Percentiles rank a stretch among this genome's conserved stretches.
Evolutionary conservation across 2,797 vertebrate species (phyloP).

Genomic region (Caiman crocodilus): DNA sequence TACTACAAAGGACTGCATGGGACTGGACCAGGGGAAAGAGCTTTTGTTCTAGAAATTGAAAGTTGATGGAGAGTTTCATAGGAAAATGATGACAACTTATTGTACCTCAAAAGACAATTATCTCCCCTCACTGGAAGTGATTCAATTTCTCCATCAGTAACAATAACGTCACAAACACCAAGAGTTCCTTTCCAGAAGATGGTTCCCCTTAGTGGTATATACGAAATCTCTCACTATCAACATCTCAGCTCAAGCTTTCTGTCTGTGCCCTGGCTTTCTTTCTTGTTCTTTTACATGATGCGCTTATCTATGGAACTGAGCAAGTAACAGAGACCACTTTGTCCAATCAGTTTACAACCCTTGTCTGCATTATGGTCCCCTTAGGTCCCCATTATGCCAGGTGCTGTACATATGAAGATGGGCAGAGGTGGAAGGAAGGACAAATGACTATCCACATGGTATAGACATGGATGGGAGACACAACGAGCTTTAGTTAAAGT

Average conservation of each 20-base stretch:
- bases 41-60: conserved; percentile 72
- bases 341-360: rapidly evolving
- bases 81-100: conserved; percentile 72
- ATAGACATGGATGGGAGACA: neutral
- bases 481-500: too few species aligned
- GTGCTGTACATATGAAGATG: rapidly evolving
- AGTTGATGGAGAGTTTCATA: conserved; percentile 73
- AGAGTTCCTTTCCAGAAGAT: conserved; percentile 25
- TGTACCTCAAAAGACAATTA: conserved; percentile 73
- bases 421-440: neutral
- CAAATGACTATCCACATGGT: neutral
- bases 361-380: rapidly evolving
- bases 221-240: neutral
- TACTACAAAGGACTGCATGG: conserved; percentile 14
- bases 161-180: conserved; percentile 39
- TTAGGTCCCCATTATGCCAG: rapidly evolving
- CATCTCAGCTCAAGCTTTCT: neutral
- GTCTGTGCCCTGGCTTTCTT: neutral
- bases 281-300: neutral
- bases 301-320: neutral
- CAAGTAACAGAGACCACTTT: neutral
- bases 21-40: conserved; percentile 19
- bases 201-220: neutral
- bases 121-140: conserved; percentile 74
- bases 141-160: conserved; percentile 70